phyloP scores from a whole-genome alignment of 2,113 vertebrate species.

The Sardina pilchardus region DNA sequence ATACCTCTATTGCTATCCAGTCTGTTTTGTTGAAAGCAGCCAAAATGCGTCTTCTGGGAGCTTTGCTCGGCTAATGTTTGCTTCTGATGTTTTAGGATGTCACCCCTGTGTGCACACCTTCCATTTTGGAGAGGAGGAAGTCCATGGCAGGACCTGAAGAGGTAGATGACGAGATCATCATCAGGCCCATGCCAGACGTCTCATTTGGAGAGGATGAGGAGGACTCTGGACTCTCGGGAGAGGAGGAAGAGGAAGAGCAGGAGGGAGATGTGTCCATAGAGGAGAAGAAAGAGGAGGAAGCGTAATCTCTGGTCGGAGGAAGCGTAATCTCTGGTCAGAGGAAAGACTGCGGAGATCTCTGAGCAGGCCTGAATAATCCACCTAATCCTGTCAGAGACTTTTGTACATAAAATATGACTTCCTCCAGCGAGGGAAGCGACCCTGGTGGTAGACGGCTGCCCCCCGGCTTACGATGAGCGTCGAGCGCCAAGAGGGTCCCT shows the following conservation, averaged over 20 bases:
- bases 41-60: neutral
- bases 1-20: no score
- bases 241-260: no score
- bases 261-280: constrained; percentile 25
- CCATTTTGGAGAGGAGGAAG: constrained; percentile 81
- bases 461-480: neutral
- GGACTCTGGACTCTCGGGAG: constrained; percentile 31
- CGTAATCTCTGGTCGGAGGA: no score
- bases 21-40: no score
- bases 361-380: neutral
- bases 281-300: constrained; percentile 36
- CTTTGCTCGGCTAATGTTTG: neutral
- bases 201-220: constrained; percentile 39
- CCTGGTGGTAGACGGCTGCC: neutral
- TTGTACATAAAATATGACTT: constrained; percentile 23
- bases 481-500: neutral
- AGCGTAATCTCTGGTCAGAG: constrained; percentile 9
- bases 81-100: constrained; percentile 63
- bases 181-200: constrained; percentile 66
- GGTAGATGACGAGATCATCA: constrained; percentile 73
- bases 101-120: constrained; percentile 87
- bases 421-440: neutral
- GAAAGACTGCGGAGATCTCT: neutral
- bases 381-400: neutral
- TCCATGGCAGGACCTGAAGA: constrained; percentile 59